A percentile compares a stretch with the other conserved stretches of the same genome.
Evolutionary conservation across 2,888 invertebrate genomes (phyloP).

Genomic region (Amphiduros pacificus): DNA sequence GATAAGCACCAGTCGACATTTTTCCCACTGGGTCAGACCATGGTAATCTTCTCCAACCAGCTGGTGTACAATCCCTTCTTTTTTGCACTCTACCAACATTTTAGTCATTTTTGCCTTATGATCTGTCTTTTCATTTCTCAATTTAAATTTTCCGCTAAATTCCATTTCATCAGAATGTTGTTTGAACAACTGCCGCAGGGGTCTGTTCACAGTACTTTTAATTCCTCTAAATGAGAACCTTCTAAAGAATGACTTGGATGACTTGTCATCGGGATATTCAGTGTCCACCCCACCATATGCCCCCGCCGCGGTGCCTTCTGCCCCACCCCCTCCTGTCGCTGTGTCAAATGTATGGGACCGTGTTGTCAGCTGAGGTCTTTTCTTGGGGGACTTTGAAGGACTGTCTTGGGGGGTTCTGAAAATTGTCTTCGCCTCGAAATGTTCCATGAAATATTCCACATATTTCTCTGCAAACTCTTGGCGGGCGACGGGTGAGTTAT

Average conservation of each 20-base stretch:
- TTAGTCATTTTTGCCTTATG: conserved; percentile 26
- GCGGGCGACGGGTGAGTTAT: conserved; percentile 67
- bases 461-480: conserved; percentile 81
- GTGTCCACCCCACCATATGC: neutral
- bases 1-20: conserved; percentile 85
- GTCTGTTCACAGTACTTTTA: conserved; percentile 67
- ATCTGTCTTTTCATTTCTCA: neutral
- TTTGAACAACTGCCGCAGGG: conserved; percentile 72
- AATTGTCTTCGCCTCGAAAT: conserved; percentile 72
- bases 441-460: conserved; percentile 80
- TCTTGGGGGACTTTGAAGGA: conserved; percentile 6
- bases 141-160: conserved; percentile 50
- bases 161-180: conserved; percentile 87
- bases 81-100: conserved; percentile 63
- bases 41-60: conserved; percentile 80
- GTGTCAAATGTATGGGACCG: conserved; percentile 14
- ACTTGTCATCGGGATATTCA: conserved; percentile 18
- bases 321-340: conserved; percentile 12
- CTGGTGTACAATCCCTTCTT: conserved; percentile 91
- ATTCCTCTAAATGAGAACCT: conserved; percentile 83
- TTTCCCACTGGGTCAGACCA: conserved; percentile 89
- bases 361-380: neutral
- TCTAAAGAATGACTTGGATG: conserved; percentile 72
- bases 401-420: conserved; percentile 4
- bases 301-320: neutral